A percentile compares a stretch with the other conserved stretches of the same genome.
These are phyloP conservation scores for Sthenelais limicola DNA, from an alignment of 2,888 invertebrate species.

Conservation along the genomic window DNA sequence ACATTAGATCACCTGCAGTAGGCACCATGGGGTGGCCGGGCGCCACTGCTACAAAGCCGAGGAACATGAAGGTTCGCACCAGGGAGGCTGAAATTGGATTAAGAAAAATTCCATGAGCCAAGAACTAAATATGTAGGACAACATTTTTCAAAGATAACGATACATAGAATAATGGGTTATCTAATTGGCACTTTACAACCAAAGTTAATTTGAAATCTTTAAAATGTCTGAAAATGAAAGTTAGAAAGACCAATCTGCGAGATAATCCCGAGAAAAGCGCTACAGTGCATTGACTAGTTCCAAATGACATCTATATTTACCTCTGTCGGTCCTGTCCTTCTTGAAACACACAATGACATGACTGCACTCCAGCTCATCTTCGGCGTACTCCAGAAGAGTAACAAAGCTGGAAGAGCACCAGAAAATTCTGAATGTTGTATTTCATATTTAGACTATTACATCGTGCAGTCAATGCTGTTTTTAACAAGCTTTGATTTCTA, in stretches of 20 bases:
- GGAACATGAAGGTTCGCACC: constrained; percentile 96
- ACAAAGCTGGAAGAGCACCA: constrained; percentile 78
- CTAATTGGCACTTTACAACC: no score
- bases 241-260: no score
- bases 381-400: constrained; percentile 93
- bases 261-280: no score
- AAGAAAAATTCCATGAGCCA: no score
- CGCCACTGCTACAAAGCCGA: constrained; percentile 91
- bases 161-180: no score
- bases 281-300: no score
- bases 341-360: constrained; percentile 86
- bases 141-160: no score
- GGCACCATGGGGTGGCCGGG: constrained; percentile 84
- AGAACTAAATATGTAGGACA: no score
- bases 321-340: constrained; percentile 87
- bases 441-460: no score
- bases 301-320: constrained; percentile 68
- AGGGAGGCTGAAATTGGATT: constrained; percentile 78
- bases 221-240: no score
- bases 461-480: not conserved
- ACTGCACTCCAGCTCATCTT: constrained; percentile 88
- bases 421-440: no score
- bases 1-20: constrained; percentile 77
- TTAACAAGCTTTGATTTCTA: not conserved
- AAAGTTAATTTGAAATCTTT: no score